Conservation (phyloP, 1,140 invertebrate genomes). For the Ceratoteleas bidentatus region DNA sequence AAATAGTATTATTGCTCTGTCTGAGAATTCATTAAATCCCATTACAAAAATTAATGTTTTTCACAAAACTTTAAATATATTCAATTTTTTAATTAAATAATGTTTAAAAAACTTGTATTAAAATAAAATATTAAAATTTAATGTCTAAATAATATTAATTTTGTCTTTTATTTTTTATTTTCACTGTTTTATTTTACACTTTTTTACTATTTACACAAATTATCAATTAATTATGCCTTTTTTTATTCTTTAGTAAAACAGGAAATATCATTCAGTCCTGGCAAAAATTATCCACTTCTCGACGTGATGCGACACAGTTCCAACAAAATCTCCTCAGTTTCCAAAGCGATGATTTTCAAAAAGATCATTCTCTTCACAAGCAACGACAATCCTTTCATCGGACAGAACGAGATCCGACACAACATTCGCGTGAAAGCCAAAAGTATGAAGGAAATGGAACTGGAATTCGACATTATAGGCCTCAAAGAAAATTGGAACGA, state of each 20-base stretch:
- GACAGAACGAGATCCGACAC: constrained; percentile 17
- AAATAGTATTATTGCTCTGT: no score
- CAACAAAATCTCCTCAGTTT: constrained; percentile 33
- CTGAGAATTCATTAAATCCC: neutral
- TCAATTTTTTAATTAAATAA: no score
- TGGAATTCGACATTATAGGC: constrained; percentile 43
- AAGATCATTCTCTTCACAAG: constrained; percentile 41
- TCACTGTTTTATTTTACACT: no score
- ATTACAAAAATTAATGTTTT: neutral
- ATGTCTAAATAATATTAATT: no score
- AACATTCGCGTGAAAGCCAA: constrained; percentile 42
- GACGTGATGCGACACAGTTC: constrained; percentile 35
- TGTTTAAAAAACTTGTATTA: no score
- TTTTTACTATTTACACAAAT: no score
- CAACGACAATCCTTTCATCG: constrained; percentile 45
- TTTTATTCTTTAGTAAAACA: neutral
- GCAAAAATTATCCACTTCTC: constrained; percentile 12
- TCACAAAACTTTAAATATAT: no score
- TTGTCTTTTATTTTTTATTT: no score
- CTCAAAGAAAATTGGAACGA: constrained; percentile 35
- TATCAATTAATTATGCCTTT: no score
- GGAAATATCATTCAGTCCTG: neutral
- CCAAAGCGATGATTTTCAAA: constrained; percentile 40
- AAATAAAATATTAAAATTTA: no score
- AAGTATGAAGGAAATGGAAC: constrained; percentile 30